These are phyloP conservation scores for Bovichtus variegatus DNA, from an alignment of 2,797 vertebrate species.

Conservation along the genomic window DNA sequence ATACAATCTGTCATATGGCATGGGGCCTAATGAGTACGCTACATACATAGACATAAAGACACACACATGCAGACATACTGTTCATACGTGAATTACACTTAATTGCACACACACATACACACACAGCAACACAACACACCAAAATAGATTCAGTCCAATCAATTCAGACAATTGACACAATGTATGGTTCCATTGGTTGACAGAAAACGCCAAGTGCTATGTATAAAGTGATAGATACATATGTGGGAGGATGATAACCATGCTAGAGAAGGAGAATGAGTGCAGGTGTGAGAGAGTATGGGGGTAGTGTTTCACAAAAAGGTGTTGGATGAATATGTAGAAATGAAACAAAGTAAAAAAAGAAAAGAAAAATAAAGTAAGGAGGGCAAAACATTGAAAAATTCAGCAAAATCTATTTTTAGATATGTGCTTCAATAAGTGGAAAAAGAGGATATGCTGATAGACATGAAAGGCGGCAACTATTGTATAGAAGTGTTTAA, in stretches of 20 bases:
- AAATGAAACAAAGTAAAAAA: constrained; percentile 35
- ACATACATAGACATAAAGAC: neutral
- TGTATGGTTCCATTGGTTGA: constrained; percentile 2
- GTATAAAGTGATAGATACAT: constrained; percentile 1
- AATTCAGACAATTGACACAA: neutral
- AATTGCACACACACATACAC: neutral
- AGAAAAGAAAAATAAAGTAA: constrained; percentile 12
- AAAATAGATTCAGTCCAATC: neutral
- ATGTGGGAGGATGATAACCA: constrained; percentile 29
- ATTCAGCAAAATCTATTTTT: constrained; percentile 71
- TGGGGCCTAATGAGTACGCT: neutral
- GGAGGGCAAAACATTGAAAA: constrained; percentile 50
- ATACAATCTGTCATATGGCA: neutral
- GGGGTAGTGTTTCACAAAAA: constrained; percentile 27
- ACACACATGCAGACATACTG: neutral
- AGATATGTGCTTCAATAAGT: constrained; percentile 58
- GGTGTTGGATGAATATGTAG: constrained; percentile 37
- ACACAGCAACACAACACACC: neutral
- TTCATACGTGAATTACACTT: neutral
- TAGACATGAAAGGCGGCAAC: constrained; percentile 75
- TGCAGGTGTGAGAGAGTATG: constrained; percentile 3
- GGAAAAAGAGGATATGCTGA: constrained; percentile 58
- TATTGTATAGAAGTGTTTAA: constrained; percentile 78
- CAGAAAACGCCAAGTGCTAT: neutral
- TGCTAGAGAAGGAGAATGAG: constrained; percentile 13